Evolutionary conservation across 1,140 invertebrate genomes (phyloP).

Genomic region (Ceratoteleas bidentatus): DNA sequence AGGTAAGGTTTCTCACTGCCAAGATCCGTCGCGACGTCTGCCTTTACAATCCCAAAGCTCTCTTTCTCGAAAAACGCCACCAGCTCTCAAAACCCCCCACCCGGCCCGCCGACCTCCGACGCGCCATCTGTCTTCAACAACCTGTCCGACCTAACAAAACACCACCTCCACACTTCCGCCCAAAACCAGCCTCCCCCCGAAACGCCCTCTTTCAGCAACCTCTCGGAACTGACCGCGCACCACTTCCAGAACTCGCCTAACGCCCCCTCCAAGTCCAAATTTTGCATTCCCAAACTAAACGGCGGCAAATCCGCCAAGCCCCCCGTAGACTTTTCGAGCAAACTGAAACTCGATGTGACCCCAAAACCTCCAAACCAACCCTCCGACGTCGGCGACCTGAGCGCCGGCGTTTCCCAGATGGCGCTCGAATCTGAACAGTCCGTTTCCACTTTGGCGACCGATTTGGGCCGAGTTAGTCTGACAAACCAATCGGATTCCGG

Average conservation of each 20-base stretch:
- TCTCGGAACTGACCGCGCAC: conserved; percentile 74
- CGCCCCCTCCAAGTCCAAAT: conserved; percentile 28
- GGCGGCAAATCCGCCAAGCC: conserved; percentile 31
- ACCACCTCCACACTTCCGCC: conserved; percentile 73
- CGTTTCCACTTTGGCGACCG: no score
- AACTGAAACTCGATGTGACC: not conserved
- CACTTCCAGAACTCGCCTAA: conserved; percentile 72
- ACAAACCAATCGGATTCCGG: no score
- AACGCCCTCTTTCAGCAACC: conserved; percentile 61
- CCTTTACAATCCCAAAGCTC: conserved; percentile 68
- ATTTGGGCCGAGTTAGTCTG: no score
- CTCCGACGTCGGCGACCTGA: conserved; percentile 6
- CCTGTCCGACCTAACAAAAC: conserved; percentile 72
- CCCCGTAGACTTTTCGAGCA: conserved; percentile 2
- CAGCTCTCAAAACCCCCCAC: conserved; percentile 36
- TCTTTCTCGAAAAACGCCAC: conserved; percentile 54
- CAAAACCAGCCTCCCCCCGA: not conserved
- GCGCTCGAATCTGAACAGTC: no score
- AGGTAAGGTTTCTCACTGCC: conserved; percentile 81
- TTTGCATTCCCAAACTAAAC: conserved; percentile 29
- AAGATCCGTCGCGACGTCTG: conserved; percentile 27
- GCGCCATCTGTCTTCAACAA: conserved; percentile 61
- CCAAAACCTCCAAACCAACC: not conserved
- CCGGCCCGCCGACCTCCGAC: not conserved
- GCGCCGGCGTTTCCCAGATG: not conserved